Percentiles rank a stretch among this genome's conserved stretches.
These are phyloP conservation scores for Thunnus albacares DNA, from an alignment of 2,797 vertebrate genomes.

Conservation along the genomic window DNA sequence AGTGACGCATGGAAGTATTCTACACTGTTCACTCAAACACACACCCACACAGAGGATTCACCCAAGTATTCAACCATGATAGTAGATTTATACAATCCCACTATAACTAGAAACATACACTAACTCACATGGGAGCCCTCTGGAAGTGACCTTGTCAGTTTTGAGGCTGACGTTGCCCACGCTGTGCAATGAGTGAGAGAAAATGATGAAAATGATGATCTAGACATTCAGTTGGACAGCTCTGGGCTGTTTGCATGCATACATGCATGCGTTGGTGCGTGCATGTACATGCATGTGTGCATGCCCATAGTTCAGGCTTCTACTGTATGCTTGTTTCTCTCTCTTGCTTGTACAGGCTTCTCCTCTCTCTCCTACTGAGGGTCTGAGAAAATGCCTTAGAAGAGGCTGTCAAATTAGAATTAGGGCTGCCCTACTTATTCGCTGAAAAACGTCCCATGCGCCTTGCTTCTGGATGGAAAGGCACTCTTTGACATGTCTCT, in stretches of 20 bases:
- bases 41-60: conserved; percentile 2
- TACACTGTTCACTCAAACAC: background rate
- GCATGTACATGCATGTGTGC: conserved; percentile 16
- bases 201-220: conserved; percentile 30
- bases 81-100: conserved; percentile 14
- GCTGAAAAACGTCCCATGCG: conserved; percentile 53
- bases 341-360: conserved; percentile 15
- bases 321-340: conserved; percentile 13
- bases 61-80: conserved; percentile 21
- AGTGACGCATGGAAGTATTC: background rate
- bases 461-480: conserved; percentile 67
- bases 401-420: conserved; percentile 76
- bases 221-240: conserved; percentile 20
- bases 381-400: conserved; percentile 49
- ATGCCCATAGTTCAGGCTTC: conserved; percentile 7
- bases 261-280: conserved; percentile 16
- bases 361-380: conserved; percentile 33
- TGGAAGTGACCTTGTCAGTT: conserved; percentile 2
- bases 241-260: conserved; percentile 33
- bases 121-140: background rate
- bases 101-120: conserved; percentile 18
- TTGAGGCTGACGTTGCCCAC: conserved; percentile 28
- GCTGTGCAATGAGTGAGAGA: conserved; percentile 37
- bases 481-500: conserved; percentile 59
- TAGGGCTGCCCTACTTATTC: conserved; percentile 78